Evolutionary conservation across 2,113 vertebrate species (phyloP).

Genomic region (Machaerirhynchus nigripectus): DNA sequence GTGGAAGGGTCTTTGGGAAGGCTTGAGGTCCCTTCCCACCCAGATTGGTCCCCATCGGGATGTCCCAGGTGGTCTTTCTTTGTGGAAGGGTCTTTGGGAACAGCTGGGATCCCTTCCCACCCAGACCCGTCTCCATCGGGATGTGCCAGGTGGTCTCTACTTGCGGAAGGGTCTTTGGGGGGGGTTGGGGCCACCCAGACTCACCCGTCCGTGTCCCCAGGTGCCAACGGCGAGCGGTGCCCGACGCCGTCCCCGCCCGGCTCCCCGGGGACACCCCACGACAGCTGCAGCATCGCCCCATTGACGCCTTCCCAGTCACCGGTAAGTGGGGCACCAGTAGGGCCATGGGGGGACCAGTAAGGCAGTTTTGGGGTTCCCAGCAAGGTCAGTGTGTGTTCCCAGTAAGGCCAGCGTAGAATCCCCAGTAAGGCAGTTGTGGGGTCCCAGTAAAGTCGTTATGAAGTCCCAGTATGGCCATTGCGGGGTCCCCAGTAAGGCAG

Average conservation of each 20-base stretch:
- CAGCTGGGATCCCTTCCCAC: too few species aligned
- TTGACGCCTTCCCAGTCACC: slow-evolving; percentile 89
- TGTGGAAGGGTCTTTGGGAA: not conserved
- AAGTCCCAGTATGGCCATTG: not conserved
- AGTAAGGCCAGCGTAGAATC: not conserved
- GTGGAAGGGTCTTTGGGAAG: not conserved
- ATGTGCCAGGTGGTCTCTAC: too few species aligned
- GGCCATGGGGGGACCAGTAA: not conserved
- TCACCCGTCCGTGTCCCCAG: slow-evolving; percentile 34
- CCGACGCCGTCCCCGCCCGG: slow-evolving; percentile 75
- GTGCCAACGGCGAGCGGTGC: slow-evolving; percentile 65
- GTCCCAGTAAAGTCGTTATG: not conserved
- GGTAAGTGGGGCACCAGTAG: slow-evolving; percentile 57
- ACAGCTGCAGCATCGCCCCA: slow-evolving; percentile 88
- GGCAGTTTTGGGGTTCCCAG: not conserved
- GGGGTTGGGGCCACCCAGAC: rapidly evolving
- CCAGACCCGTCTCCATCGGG: too few species aligned
- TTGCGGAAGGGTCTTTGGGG: too few species aligned
- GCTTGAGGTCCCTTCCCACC: too few species aligned
- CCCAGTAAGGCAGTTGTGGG: not conserved
- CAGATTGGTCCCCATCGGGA: too few species aligned
- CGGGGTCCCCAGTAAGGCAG: rapidly evolving
- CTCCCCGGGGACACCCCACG: slow-evolving; percentile 69
- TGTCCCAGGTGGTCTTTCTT: too few species aligned
- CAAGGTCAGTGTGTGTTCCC: not conserved